phyloP scores from a whole-genome alignment of 2,797 vertebrate species.

The Basileuterus tristriatus region DNA sequence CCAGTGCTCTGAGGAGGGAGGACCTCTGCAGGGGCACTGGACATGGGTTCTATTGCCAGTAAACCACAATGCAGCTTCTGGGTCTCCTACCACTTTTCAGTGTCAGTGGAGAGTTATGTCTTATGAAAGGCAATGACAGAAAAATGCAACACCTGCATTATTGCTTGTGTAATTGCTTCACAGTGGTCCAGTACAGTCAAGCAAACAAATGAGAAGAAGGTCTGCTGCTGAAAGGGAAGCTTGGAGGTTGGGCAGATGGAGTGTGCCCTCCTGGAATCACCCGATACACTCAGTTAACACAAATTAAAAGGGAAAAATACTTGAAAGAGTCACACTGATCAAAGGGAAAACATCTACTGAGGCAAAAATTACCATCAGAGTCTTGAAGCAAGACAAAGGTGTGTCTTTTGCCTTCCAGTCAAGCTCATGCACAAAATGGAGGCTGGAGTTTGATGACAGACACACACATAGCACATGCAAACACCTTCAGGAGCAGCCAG shows the following conservation, averaged over 20 bases:
- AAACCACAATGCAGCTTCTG: not conserved
- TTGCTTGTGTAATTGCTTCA: constrained; percentile 11
- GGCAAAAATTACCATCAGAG: not conserved
- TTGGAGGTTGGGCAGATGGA: not conserved
- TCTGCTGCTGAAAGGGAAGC: not conserved
- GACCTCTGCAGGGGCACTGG: not conserved
- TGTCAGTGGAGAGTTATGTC: not conserved
- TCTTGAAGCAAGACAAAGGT: not conserved
- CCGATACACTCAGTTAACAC: not conserved
- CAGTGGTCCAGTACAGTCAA: not conserved
- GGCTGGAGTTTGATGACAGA: not conserved
- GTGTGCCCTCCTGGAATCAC: not conserved
- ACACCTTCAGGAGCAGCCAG: not conserved
- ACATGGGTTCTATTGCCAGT: not conserved
- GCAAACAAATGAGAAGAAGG: not conserved
- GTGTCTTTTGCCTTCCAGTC: not conserved
- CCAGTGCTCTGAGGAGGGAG: constrained; percentile 5
- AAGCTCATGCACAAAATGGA: not conserved
- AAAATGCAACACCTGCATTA: not conserved
- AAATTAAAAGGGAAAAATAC: not conserved
- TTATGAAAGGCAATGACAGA: not conserved
- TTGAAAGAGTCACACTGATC: not conserved
- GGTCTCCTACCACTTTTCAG: not conserved
- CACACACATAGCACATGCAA: not conserved
- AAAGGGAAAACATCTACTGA: not conserved